Evolutionary conservation across 2,888 invertebrate genomes (phyloP).

Genomic region (Microctonus hyperodae): DNA sequence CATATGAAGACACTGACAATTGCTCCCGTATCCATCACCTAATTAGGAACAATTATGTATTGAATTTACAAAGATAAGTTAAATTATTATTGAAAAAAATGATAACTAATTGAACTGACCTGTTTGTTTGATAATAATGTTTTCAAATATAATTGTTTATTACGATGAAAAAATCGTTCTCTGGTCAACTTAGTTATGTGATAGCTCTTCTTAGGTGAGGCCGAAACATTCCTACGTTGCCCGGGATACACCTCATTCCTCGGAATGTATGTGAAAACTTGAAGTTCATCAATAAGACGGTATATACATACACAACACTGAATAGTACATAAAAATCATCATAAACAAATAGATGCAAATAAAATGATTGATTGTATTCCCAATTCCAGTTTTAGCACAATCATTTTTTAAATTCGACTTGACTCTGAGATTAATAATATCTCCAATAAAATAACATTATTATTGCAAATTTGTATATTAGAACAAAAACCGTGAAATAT

Average conservation of each 20-base stretch:
- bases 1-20: too few species aligned
- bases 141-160: neutral
- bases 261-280: neutral
- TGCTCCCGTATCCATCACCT: neutral
- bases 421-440: too few species aligned
- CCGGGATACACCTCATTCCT: constrained; percentile 19
- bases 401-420: too few species aligned
- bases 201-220: neutral
- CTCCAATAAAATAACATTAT: too few species aligned
- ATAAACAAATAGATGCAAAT: too few species aligned
- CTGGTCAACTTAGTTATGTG: neutral
- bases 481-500: too few species aligned
- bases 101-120: neutral
- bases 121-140: neutral
- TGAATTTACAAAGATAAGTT: neutral
- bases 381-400: too few species aligned
- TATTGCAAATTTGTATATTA: too few species aligned
- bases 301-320: neutral
- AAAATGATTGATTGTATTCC: too few species aligned
- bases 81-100: neutral
- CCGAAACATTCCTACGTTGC: constrained; percentile 19
- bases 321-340: neutral
- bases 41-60: neutral
- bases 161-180: neutral
- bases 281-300: neutral